Evolutionary conservation across 2,888 invertebrate genomes (phyloP), one percentile per base, ranked within the genome.

Genomic region (Eumacrocentrus americanus): DNA sequence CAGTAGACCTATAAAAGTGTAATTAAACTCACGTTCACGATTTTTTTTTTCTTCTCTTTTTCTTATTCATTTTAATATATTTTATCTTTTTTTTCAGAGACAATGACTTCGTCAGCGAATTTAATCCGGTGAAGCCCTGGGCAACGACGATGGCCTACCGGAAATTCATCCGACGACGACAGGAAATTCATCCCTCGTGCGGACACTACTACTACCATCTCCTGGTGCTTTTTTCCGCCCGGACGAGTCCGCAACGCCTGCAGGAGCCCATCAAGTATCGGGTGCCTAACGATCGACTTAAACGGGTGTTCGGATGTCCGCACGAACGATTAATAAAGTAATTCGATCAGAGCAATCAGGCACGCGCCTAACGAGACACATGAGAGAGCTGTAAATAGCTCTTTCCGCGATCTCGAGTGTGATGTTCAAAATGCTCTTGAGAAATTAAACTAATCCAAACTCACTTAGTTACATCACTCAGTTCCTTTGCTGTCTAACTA

Each of bases 291-390:
- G 64, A 70, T 67, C 66, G 46, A 60, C 50, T 61, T 70, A 70
- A 73, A 67, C 63, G 66, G 65, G 55, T 62, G 69, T 65, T 71
- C 65, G 51, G 66, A 62, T 70, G 67, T 68, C 69, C 61, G 67
- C 58, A 66, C 58, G 62, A 42, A 58, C 67, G 67, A 73, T 72
- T 73, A 70, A 72, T 72, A 70, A 72, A 68, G 70, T 67, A 64
- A 71, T 68, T 70, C 65, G 68, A 73, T 70, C 68, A 61, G 58
- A 47, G 63, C 65, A 72, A 73, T 72, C 66, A 71, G 62, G 62
- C 62, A 59, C 55, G 57, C 52, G 65, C 58, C 66, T 66, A 68
- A 71, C 67, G 60, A 68, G 67, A 67, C 60, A 66, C 61, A 64
- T 46, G 63, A 65, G 61, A 61, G 59, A 51, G 47, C n/a, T n/a